A percentile compares a stretch with the other conserved stretches of the same genome.
Conservation (phyloP, 2,113 vertebrate genomes). For the Pterocles gutturalis region DNA sequence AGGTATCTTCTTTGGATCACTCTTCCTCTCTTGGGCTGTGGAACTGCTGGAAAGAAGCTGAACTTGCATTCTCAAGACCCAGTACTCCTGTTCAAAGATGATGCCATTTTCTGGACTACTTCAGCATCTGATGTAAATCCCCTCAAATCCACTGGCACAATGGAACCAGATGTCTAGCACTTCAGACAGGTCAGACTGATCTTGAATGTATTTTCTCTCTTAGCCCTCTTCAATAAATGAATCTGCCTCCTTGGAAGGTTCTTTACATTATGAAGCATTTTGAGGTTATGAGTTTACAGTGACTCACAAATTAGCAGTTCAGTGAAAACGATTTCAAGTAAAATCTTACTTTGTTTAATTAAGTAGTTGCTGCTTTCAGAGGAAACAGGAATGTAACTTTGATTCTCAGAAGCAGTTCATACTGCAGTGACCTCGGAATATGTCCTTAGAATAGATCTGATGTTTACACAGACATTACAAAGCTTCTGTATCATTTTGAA, state of each 20-base stretch:
- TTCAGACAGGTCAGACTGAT: not conserved
- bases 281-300: not conserved
- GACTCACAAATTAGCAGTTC: not conserved
- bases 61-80: not conserved
- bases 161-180: fast-evolving
- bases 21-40: not conserved
- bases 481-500: not conserved
- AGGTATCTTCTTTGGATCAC: not conserved
- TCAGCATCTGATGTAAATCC: not conserved
- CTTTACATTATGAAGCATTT: not conserved
- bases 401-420: not conserved
- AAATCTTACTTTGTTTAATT: not conserved
- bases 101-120: not conserved
- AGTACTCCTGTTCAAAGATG: not conserved
- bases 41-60: not conserved
- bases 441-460: not conserved
- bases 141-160: not conserved
- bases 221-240: not conserved
- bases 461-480: not conserved
- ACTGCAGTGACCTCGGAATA: not conserved
- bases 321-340: not conserved
- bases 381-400: not conserved
- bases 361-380: not conserved
- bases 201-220: not conserved
- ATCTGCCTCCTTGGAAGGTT: not conserved